A percentile compares a stretch with the other conserved stretches of the same genome.
phyloP scores from a whole-genome alignment of 2,113 vertebrate species.

The Hemiscyllium ocellatum region DNA sequence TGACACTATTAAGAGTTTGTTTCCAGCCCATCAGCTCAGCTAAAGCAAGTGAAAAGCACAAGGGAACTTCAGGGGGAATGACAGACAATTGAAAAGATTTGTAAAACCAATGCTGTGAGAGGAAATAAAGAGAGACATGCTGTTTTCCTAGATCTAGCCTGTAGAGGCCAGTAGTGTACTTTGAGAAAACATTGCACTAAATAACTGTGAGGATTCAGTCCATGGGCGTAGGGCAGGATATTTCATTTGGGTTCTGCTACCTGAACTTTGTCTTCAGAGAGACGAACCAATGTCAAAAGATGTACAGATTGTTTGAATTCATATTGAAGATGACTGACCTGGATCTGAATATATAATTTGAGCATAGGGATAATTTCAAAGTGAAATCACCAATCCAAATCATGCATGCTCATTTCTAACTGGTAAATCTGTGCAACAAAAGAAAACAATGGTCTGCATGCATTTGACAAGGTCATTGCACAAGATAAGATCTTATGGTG shows the following conservation, averaged over 20 bases:
- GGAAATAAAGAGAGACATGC: background rate
- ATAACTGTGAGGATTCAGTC: background rate
- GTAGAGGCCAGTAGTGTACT: background rate
- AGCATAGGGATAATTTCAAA: background rate
- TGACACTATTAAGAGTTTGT: background rate
- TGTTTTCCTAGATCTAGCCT: background rate
- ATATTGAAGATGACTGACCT: background rate
- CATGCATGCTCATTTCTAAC: background rate
- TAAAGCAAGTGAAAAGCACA: background rate
- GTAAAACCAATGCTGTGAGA: background rate
- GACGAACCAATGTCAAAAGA: background rate
- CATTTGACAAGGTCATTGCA: background rate
- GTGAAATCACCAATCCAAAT: background rate
- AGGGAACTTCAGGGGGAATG: background rate
- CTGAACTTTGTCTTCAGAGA: background rate
- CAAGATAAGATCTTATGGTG: background rate
- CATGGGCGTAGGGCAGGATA: background rate
- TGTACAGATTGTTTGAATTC: background rate
- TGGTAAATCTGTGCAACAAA: background rate
- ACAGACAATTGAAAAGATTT: background rate
- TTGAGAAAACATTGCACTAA: background rate
- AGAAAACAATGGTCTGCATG: background rate
- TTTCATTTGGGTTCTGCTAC: background rate
- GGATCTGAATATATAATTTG: background rate
- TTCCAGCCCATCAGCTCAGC: background rate